Percentiles rank a stretch among this genome's conserved stretches.
phyloP scores from a whole-genome alignment of 2,888 invertebrate genomes.

The Allacma fusca region DNA sequence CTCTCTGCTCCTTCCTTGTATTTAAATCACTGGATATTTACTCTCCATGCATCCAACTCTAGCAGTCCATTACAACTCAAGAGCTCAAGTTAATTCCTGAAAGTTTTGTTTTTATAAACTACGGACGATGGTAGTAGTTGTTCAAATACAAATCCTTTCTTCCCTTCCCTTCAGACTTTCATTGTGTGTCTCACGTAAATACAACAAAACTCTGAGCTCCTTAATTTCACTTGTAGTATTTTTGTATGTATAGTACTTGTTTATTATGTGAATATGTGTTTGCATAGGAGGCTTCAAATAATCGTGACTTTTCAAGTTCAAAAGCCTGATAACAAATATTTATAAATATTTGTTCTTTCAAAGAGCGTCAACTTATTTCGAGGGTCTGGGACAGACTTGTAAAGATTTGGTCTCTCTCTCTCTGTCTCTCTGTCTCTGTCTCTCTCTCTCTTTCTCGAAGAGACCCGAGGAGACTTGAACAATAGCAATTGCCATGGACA shows the following conservation, averaged over 20 bases:
- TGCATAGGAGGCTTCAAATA: background rate
- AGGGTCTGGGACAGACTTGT: too few species aligned
- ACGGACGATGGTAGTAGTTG: background rate
- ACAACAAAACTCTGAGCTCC: background rate
- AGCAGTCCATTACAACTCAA: background rate
- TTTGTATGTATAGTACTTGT: too few species aligned
- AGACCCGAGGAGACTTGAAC: too few species aligned
- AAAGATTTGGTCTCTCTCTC: too few species aligned
- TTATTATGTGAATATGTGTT: too few species aligned
- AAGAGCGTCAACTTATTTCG: background rate
- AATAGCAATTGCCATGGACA: too few species aligned
- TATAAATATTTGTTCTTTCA: background rate
- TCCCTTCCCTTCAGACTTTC: background rate
- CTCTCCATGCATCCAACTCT: background rate
- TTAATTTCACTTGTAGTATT: too few species aligned
- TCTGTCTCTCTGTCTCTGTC: too few species aligned
- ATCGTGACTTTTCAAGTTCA: conserved; percentile 8
- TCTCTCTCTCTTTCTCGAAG: too few species aligned
- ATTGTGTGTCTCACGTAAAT: conserved; percentile 12
- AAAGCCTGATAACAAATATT: conserved; percentile 1
- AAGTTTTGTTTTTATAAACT: conserved; percentile 13
- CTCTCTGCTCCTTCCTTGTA: background rate
- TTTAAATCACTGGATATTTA: conserved; percentile 10
- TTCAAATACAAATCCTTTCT: background rate
- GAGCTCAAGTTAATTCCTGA: conserved; percentile 9